Evolutionary conservation across 2,888 invertebrate species (phyloP), one percentile per base, ranked within the genome.

Genomic region (Phaedon cochleariae): DNA sequence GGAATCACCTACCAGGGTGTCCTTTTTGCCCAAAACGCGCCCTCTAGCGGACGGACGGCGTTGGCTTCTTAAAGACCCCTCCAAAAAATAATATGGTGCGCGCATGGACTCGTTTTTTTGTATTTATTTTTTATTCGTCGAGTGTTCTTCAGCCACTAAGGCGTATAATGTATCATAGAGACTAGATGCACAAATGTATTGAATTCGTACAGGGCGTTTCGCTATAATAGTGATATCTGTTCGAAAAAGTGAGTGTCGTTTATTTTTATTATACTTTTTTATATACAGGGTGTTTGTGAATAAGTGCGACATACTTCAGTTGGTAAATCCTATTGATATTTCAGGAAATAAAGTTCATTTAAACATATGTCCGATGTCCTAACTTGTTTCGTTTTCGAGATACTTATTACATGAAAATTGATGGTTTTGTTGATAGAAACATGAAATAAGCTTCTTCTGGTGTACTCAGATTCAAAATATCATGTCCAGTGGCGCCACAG

Each of bases 1-100:
- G 98, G 98, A 49, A 90, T 95, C 59, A 93, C 93, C 83, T 99
- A 98, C 84, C 95, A 97, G 85, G 98, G 98, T 18, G 93, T 98
- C 7, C 87, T 98, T 6, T 96, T 95, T 83, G 90, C 92, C 57
- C 88, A 87, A 76, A 76, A 69, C 51, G 55, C 76, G 48, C 71
- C 77, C 37, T 58, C 76, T 26, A 74, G 74, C 54, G 75, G 77
- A 15, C 72, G 80, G 62, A 79, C 83, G 57, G 77, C 80, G 55
- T 68, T 81, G 68, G 72, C 79, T 46, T 80, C 81, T 54, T 82
- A 81, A 79, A 49, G n/a, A 7, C 17, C 37, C n/a, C 37, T 10
- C 41, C 55, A n/a, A 9, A 12, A 10, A 4, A 10, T 4, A 34
- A 9, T 41, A 6, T 41, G 41, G 15, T 41, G 4, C 41, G 41